Conservation (phyloP, 2,888 invertebrate species). For the Camptogramma bilineatum region DNA sequence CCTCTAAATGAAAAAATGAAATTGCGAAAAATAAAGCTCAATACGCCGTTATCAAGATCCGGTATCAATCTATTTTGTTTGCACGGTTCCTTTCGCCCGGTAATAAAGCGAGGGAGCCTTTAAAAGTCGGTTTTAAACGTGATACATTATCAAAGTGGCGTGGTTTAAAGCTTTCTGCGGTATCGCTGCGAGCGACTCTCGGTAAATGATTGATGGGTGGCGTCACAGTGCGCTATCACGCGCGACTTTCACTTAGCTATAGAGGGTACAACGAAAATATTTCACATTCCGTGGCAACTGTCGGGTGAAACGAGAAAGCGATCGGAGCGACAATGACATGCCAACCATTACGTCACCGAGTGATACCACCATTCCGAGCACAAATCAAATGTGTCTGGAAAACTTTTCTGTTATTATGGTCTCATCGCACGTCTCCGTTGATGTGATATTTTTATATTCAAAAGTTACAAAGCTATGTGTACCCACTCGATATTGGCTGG, state of each 20-base stretch:
- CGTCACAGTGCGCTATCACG: conserved; percentile 68
- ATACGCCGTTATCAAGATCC: conserved; percentile 69
- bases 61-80: conserved; percentile 80
- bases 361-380: conserved; percentile 33
- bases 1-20: conserved; percentile 30
- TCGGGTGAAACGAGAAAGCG: conserved; percentile 55
- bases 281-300: conserved; percentile 61
- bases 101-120: conserved; percentile 70
- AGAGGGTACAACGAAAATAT: conserved; percentile 66
- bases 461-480: conserved; percentile 42
- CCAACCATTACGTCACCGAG: conserved; percentile 38
- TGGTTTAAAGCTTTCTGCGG: conserved; percentile 80
- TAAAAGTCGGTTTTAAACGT: conserved; percentile 78
- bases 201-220: conserved; percentile 81
- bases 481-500: conserved; percentile 45
- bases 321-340: conserved; percentile 48
- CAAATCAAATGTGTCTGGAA: conserved; percentile 40
- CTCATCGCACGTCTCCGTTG: conserved; percentile 22
- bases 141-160: conserved; percentile 79
- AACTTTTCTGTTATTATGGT: conserved; percentile 30
- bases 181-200: conserved; percentile 69
- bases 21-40: conserved; percentile 63
- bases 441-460: conserved; percentile 35
- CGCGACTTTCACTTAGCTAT: conserved; percentile 68
- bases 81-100: conserved; percentile 63